Evolutionary conservation across 2,888 invertebrate species (phyloP), one percentile per base, ranked within the genome.

Genomic region (Notodonta ziczac): DNA sequence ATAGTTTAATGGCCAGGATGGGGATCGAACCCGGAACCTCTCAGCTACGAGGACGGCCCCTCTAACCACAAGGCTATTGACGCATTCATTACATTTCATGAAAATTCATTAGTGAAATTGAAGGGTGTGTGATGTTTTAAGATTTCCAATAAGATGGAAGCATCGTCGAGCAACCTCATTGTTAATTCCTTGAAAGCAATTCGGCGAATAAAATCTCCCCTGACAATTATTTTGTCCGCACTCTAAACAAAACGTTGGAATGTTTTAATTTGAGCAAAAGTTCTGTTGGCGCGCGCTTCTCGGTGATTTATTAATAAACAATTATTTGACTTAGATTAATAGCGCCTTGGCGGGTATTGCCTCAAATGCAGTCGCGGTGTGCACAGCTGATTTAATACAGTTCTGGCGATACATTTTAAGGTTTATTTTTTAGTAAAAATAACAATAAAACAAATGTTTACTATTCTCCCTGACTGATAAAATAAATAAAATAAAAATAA

Each of bases 301-400:
- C 57, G 63, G 67, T 75, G 79, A 84, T 84, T 85, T 85, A 86
- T 85, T 84, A 83, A 84, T 86, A 84, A 77, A 82, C 68, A 86
- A 85, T 84, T 78, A 85, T 85, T 86, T 84, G 83, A 86, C 81
- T 83, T 77, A 81, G 85, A 87, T 87, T 87, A 83, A 87, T 86
- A 82, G 78, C 74, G 63, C 66, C 60, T 62, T 60, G 59, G 61
- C 67, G 62, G 65, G 57, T 62, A 60, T 53, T 44, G 53, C 39
- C 32, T 13, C 39, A 14, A 14, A n/a, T 39, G 62, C 57, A 74
- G 60, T 69, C 67, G 62, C 65, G 55, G 62, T 64, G 46, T 64
- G 32, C 42, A 52, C 44, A 13, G 8, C 16, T 14, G 39, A 13
- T 56, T 62, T 3, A 5, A 59, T 16, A 55, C 55, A 40, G 42